phyloP scores from a whole-genome alignment of 2,888 invertebrate genomes.

The Rotaria sp. region DNA sequence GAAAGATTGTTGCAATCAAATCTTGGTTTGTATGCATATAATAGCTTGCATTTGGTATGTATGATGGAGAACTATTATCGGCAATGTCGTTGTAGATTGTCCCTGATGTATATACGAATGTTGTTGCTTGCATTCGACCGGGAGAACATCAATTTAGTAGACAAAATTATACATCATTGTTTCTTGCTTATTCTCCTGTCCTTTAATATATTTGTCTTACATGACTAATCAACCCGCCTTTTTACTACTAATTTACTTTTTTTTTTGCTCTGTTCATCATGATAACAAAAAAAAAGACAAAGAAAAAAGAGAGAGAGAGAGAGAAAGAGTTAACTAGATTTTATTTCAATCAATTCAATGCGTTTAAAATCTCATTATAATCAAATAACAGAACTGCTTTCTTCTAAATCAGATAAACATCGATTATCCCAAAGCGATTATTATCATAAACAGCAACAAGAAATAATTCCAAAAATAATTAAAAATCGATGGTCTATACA shows the following conservation, averaged over 20 bases:
- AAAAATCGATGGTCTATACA: background rate
- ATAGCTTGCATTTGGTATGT: conserved; percentile 8
- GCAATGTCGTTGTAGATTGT: background rate
- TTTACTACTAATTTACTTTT: background rate
- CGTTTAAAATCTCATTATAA: background rate
- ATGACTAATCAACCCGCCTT: background rate
- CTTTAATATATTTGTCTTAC: background rate
- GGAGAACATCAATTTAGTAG: conserved; percentile 9
- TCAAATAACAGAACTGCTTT: background rate
- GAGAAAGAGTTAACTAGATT: background rate
- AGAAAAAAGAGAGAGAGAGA: background rate
- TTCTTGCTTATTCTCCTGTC: background rate
- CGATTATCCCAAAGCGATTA: background rate
- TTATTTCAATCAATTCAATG: background rate
- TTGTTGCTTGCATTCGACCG: background rate
- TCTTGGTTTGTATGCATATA: conserved; percentile 12
- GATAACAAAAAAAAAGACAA: too few species aligned
- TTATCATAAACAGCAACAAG: background rate
- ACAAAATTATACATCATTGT: background rate
- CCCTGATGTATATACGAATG: background rate
- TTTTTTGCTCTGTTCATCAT: background rate
- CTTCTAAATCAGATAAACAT: background rate
- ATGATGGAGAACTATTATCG: background rate
- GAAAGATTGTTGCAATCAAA: conserved; percentile 12
- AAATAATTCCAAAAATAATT: background rate